Base-by-base conservation (phyloP, 1,140 invertebrate genomes). In the Trypoxylus dichotomus region DNA sequence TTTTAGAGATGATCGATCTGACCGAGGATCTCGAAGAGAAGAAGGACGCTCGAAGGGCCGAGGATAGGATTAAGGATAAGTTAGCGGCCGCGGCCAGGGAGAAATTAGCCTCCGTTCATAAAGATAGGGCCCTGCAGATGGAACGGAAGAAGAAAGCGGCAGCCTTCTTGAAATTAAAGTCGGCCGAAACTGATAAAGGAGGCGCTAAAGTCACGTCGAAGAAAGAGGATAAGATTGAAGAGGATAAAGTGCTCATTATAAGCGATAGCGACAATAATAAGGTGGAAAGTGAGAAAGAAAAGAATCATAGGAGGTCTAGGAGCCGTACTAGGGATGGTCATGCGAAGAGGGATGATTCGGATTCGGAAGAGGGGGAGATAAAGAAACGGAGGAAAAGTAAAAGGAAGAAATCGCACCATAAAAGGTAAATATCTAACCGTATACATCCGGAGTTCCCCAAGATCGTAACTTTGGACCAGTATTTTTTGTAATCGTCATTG, bases 71-170 rank as follows among this genome's bases (percentile, higher is more conserved):
- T 1, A 92, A 90, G 82, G 91, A 93, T 77, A 90, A 90, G 80
- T 80, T 93, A 76, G 88, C 90, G 8, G 87, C 87, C 54, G 90
- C 90, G 2, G 89, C 90, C 0, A 82, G 90, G 3, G 92, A 91
- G 63, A 92, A 92, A 81, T 79, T 92, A 47, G 86, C 87, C 6
- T 86, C 88, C 1, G 82, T 86, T 75, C 87, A 3, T 87, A 88
- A 8, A 76, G 91, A 94, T 80, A 90, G 91, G 82, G 91, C 92
- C 71, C 81, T 94, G 3, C 93, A 95, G 82, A 83, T 91, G 29
- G 93, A 94, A 82, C 86, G 94, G 5, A 94, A 93, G 81, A 89
- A 90, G 74, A 90, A 90, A 81, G 91, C 91, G 0, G 88, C 90
- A 11, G 89, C 90, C 60, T 92, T 92, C 80, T 84, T 92, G 0